phyloP scores from a whole-genome alignment of 2,888 invertebrate species.

The Cheilosia soror region DNA sequence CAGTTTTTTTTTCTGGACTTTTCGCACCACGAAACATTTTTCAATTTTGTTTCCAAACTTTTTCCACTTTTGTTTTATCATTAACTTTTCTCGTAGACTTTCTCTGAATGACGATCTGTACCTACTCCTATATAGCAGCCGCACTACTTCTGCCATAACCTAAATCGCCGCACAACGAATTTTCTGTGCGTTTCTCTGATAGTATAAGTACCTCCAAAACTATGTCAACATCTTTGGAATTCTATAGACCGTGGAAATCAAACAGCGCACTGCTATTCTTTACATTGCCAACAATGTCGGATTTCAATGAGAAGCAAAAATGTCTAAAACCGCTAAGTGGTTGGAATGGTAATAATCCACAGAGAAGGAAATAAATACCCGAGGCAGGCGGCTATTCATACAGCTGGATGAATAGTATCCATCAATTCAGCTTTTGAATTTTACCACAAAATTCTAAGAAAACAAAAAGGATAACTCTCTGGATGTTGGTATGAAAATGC shows the following conservation, averaged over 20 bases:
- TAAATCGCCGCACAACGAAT: constrained; percentile 17
- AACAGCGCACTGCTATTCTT: constrained; percentile 20
- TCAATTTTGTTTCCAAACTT: too few species aligned
- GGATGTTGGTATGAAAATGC: too few species aligned
- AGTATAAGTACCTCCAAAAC: neutral
- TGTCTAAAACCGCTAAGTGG: constrained; percentile 24
- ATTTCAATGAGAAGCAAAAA: neutral
- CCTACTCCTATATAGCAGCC: neutral
- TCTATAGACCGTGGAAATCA: constrained; percentile 13
- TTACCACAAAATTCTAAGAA: neutral
- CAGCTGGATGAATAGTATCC: constrained; percentile 2
- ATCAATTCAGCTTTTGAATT: neutral
- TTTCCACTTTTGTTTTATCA: too few species aligned
- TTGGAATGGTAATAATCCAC: constrained; percentile 49
- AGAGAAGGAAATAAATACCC: constrained; percentile 33
- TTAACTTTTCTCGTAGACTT: too few species aligned
- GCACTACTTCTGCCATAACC: constrained; percentile 34
- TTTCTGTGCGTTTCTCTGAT: neutral
- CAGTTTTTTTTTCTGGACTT: too few species aligned
- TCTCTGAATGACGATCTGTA: too few species aligned
- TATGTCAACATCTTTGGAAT: constrained; percentile 34
- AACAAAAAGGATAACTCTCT: too few species aligned
- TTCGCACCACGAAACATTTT: too few species aligned
- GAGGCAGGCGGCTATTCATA: neutral
- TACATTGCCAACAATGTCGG: constrained; percentile 4